These are phyloP conservation scores for Spea bombifrons DNA, from an alignment of 2,113 vertebrate species.

Conservation along the genomic window DNA sequence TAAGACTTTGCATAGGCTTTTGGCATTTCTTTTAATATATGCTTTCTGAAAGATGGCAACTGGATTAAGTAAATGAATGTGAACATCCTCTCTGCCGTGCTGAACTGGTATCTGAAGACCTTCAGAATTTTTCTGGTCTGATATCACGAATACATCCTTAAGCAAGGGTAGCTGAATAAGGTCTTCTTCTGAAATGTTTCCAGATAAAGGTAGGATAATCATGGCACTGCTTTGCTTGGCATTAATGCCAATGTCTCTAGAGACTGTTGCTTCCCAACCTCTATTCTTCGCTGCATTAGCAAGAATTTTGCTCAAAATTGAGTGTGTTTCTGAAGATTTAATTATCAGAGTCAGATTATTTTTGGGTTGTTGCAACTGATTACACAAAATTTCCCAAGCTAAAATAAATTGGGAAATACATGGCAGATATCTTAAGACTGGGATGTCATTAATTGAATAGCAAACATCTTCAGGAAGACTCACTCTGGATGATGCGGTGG, in stretches of 20 bases:
- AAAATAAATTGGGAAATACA: constrained; percentile 76
- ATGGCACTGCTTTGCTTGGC: constrained; percentile 60
- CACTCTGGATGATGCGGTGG: constrained; percentile 60
- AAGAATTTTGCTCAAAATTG: constrained; percentile 67
- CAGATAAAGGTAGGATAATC: constrained; percentile 68
- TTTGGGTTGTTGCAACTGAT: constrained; percentile 56
- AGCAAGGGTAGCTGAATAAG: constrained; percentile 49
- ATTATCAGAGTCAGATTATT: constrained; percentile 63
- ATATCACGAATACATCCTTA: constrained; percentile 66
- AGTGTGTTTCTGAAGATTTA: constrained; percentile 63
- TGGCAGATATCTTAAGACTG: constrained; percentile 67
- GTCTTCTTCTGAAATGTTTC: constrained; percentile 49
- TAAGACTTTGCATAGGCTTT: constrained; percentile 64
- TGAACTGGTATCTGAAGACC: constrained; percentile 48
- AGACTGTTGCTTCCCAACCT: constrained; percentile 67
- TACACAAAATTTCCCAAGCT: constrained; percentile 72
- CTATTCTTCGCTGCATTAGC: constrained; percentile 64
- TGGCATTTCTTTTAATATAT: constrained; percentile 60
- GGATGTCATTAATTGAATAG: constrained; percentile 63
- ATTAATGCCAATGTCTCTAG: constrained; percentile 4
- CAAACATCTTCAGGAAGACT: constrained; percentile 63
- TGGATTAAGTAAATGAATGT: constrained; percentile 63
- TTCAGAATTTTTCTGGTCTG: constrained; percentile 54
- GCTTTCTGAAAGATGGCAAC: constrained; percentile 68
- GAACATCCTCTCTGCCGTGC: constrained; percentile 56